These are phyloP conservation scores for Malacosoma neustria DNA, from an alignment of 2,888 invertebrate genomes.

Conservation along the genomic window DNA sequence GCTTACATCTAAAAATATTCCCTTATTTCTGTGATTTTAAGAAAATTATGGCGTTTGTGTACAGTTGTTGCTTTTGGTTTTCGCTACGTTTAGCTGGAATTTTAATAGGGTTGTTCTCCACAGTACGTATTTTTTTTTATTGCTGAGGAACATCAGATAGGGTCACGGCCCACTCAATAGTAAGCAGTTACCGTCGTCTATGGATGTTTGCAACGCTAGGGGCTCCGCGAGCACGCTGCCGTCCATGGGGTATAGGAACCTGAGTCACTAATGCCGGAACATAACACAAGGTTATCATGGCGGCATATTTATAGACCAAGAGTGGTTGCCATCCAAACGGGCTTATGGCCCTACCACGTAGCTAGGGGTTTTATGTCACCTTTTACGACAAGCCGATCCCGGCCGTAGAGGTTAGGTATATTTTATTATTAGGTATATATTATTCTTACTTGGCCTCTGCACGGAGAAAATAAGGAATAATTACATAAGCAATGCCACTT, in stretches of 20 bases:
- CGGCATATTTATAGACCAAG: background rate
- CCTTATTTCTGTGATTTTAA: too few relatives aligned
- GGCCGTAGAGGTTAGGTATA: too few relatives aligned
- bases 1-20: too few relatives aligned
- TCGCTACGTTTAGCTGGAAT: conserved; percentile 59
- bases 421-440: too few relatives aligned
- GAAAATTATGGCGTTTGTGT: conserved; percentile 50
- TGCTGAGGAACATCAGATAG: background rate
- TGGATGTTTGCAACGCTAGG: background rate
- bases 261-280: background rate
- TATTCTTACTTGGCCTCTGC: background rate
- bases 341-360: too few relatives aligned
- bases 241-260: background rate
- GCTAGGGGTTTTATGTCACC: too few relatives aligned
- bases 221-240: background rate
- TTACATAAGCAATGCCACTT: background rate
- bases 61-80: conserved; percentile 68
- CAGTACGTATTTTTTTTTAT: conserved; percentile 28
- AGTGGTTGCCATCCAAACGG: too few relatives aligned
- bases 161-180: too few relatives aligned
- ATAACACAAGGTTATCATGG: background rate
- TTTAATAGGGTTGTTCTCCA: conserved; percentile 48
- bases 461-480: background rate
- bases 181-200: too few relatives aligned
- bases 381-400: too few relatives aligned